Base-by-base conservation (phyloP, 2,888 invertebrate species). In the Octodonta nipae region DNA sequence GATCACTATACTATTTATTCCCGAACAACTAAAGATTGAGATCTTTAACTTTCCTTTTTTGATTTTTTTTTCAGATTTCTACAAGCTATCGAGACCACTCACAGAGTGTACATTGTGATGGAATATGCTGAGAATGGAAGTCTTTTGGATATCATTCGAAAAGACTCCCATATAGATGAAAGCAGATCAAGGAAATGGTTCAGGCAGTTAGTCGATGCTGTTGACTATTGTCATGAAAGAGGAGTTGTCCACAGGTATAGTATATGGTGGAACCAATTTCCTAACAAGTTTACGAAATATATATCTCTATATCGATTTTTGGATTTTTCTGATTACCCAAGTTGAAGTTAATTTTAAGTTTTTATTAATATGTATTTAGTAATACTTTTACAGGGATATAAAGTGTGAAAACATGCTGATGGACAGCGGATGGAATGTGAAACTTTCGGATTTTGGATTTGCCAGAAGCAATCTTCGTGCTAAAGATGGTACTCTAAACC, bases 71-170 rank as follows among this genome's bases (percentile, higher is more conserved):
- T 7, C 5, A 28, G 28, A 14, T 85, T 83, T 56, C 69, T 81
- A 45, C 83, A 85, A 61, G 82, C 83, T 20, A 84, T 85, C 38
- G 85, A 85, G 67, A 84, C 84, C 1, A 83, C 82, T 30, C 82
- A 83, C 55, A 81, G 84, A 50, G 80, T 85, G 3, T 85, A 85
- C 52, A 77, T 85, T 43, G 76, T 85, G 17, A 85, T 85, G 85
- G 83, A 85, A 58, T 78, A 74, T 50, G 85, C 84, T 2, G 75
- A 78, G 50, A 82, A 82, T 46, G 85, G 85, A 6, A 83, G 81
- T 44, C 64, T 85, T 12, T 60, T 84, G 34, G 84, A 85, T 42
- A 70, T 79, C 33, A 81, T 85, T 40, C 69, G 81, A 20, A 75
- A 72, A 37, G 78, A 83, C 42, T 71, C 72, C 40, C 72, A 69